A percentile compares a stretch with the other conserved stretches of the same genome.
phyloP scores from a whole-genome alignment of 2,797 vertebrate species.

The Mallotus villosus region DNA sequence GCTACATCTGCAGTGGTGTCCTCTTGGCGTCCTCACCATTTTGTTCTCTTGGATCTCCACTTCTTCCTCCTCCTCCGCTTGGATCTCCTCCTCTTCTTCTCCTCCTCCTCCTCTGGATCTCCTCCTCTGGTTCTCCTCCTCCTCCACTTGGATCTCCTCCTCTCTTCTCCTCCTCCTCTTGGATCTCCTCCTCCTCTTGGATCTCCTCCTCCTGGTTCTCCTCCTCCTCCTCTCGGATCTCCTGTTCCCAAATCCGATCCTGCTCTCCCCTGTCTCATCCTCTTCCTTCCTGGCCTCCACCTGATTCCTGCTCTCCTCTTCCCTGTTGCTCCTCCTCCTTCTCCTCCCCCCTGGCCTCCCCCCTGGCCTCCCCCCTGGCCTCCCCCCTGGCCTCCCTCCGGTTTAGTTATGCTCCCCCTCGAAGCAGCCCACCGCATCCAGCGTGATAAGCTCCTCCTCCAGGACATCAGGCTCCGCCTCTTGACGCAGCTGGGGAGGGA shows the following conservation, averaged over 20 bases:
- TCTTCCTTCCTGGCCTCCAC: neutral
- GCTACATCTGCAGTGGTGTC: too few species aligned
- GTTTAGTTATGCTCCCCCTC: constrained; percentile 81
- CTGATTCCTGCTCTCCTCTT: neutral
- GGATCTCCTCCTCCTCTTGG: too few species aligned
- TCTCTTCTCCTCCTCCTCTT: neutral
- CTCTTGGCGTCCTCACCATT: too few species aligned
- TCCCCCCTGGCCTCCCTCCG: constrained; percentile 69
- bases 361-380: too few species aligned
- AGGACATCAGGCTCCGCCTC: constrained; percentile 76
- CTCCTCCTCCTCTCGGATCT: too few species aligned
- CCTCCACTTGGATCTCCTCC: constrained; percentile 4
- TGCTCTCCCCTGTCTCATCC: too few species aligned
- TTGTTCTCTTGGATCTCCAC: too few species aligned
- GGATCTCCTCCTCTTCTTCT: neutral
- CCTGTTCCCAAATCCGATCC: too few species aligned
- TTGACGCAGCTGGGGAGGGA: constrained; percentile 56
- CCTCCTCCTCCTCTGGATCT: neutral
- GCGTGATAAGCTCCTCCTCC: constrained; percentile 94
- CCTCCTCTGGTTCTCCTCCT: constrained; percentile 6
- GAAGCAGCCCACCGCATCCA: constrained; percentile 94
- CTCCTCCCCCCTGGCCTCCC: constrained; percentile 41
- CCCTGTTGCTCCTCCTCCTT: constrained; percentile 32
- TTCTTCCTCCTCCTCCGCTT: too few species aligned
- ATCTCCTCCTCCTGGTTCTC: too few species aligned